phyloP scores from a whole-genome alignment of 2,888 invertebrate genomes.

The Lysandra bellargus region DNA sequence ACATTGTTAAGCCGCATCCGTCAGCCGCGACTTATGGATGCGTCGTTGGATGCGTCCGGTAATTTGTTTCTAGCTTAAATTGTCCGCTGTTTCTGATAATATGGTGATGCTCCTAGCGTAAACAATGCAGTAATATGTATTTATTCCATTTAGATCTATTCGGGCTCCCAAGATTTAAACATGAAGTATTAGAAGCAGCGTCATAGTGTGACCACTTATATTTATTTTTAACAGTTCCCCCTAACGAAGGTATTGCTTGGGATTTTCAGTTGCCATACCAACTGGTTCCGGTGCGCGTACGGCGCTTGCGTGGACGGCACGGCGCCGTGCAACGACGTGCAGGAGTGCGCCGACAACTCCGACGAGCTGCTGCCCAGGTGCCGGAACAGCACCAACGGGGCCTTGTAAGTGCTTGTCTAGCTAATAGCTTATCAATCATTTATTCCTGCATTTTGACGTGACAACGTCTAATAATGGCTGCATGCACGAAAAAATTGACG shows the following conservation, averaged over 20 bases:
- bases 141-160: no score
- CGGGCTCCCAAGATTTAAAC: no score
- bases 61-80: no score
- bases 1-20: no score
- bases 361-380: constrained; percentile 65
- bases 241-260: not conserved
- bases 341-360: constrained; percentile 69
- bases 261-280: constrained; percentile 34
- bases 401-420: constrained; percentile 27
- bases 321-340: constrained; percentile 46
- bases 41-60: no score
- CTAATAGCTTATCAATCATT: not conserved
- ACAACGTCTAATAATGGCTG: no score
- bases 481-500: no score
- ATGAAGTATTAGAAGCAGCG: not conserved
- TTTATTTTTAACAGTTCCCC: not conserved
- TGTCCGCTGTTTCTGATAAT: no score
- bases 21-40: no score
- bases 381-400: constrained; percentile 51
- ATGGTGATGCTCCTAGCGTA: no score
- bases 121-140: no score
- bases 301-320: constrained; percentile 52
- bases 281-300: constrained; percentile 48
- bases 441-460: not conserved
- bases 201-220: not conserved